Conservation (phyloP, 1,140 invertebrate species). For the Thaumatotibia leucotreta region DNA sequence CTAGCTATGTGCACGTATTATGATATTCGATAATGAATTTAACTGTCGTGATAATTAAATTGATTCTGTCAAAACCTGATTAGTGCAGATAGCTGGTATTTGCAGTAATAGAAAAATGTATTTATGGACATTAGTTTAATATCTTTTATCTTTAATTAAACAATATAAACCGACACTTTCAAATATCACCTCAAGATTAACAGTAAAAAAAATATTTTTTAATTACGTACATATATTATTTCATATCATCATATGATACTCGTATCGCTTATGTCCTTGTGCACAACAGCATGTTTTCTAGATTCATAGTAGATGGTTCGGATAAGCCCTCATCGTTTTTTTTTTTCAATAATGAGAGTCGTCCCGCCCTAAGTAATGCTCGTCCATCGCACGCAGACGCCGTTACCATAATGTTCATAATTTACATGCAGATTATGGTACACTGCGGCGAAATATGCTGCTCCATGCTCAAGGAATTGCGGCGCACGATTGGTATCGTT, state of each 20-base stretch:
- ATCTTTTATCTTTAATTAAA: too few species aligned
- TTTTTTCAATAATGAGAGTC: background rate
- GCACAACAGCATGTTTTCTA: background rate
- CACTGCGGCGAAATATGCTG: background rate
- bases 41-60: too few species aligned
- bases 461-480: background rate
- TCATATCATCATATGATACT: background rate
- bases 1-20: too few species aligned
- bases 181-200: background rate
- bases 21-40: too few species aligned
- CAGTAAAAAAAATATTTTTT: too few species aligned
- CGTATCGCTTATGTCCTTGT: background rate
- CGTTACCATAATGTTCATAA: slow-evolving; percentile 4
- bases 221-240: background rate
- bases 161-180: too few species aligned
- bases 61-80: too few species aligned
- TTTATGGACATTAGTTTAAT: too few species aligned
- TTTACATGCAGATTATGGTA: slow-evolving; percentile 11
- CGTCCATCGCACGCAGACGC: background rate
- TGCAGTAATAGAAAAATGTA: too few species aligned
- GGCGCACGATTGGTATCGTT: background rate
- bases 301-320: background rate
- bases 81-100: too few species aligned
- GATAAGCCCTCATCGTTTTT: background rate
- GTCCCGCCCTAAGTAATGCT: slow-evolving; percentile 6